Percentiles rank a stretch among this genome's conserved stretches.
Evolutionary conservation across 2,888 invertebrate species (phyloP).

Genomic region (Caenorhabditis japonica): DNA sequence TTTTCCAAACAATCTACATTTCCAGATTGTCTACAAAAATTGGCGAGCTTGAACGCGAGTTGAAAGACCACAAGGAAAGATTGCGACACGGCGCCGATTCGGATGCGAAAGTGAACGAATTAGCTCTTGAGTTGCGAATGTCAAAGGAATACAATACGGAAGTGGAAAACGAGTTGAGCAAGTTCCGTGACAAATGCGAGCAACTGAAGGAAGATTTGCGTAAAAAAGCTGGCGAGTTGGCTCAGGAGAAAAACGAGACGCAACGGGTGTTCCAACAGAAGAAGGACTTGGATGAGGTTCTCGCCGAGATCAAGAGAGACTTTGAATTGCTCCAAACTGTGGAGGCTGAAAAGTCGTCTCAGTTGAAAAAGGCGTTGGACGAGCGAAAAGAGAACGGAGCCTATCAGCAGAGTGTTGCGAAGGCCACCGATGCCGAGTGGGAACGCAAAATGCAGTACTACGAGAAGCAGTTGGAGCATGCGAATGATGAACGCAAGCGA

Average conservation of each 20-base stretch:
- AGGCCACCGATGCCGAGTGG: constrained; percentile 83
- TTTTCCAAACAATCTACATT: not conserved
- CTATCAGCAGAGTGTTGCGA: constrained; percentile 51
- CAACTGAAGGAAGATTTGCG: constrained; percentile 53
- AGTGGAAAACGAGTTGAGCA: constrained; percentile 51
- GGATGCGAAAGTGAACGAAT: constrained; percentile 40
- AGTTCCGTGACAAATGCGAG: constrained; percentile 53
- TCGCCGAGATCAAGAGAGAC: constrained; percentile 39
- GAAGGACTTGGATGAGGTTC: constrained; percentile 39
- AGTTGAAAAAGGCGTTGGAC: constrained; percentile 84
- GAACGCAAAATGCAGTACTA: constrained; percentile 85
- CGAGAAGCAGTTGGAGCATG: constrained; percentile 60
- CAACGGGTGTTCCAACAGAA: constrained; percentile 42
- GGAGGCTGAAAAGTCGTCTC: constrained; percentile 82
- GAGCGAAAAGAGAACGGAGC: constrained; percentile 63
- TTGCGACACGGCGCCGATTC: constrained; percentile 24
- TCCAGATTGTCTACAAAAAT: constrained; percentile 33
- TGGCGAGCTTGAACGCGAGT: constrained; percentile 32
- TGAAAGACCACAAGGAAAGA: constrained; percentile 39
- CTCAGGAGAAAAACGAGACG: constrained; percentile 53
- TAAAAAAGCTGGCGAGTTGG: constrained; percentile 38
- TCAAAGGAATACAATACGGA: constrained; percentile 42
- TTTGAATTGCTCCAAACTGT: constrained; percentile 27
- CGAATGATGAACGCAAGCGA: constrained; percentile 46
- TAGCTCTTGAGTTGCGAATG: constrained; percentile 39